Base-by-base conservation (phyloP, 2,113 vertebrate genomes). In the Stegastes partitus region DNA sequence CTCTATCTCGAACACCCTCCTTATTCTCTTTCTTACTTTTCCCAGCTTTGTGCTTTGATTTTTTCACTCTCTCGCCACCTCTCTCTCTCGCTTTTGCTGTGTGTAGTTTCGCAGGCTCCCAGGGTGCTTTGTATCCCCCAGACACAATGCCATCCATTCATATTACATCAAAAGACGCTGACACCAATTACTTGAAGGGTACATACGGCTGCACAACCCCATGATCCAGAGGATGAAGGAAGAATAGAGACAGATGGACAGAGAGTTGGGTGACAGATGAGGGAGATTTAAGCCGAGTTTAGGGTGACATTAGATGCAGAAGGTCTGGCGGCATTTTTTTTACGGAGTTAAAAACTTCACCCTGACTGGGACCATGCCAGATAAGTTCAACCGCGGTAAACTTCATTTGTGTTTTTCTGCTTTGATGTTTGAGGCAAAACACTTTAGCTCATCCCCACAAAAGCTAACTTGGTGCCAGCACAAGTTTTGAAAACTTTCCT, bases 141-240 rank as follows among this genome's bases (percentile, higher is more conserved):
- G 84, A 87, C 77, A 89, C 83, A 89, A 89, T 87, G 71, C 78
- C 77, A 76, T 80, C 79, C 79, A 91, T 93, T 90, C 89, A 91
- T 89, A 87, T 89, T 87, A 89, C 88, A 90, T 91, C 87, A 89
- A 92, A 88, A 57, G 79, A 84, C 77, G 50, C 71, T 83, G 90
- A 87, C 83, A 71, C 82, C 77, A 84, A 83, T 89, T 89, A 89
- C 79, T 55, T 85, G 80, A 82, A 83, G 89, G 73, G 70, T 82
- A 69, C 89, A 87, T 79, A 67, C 76, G 73, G 74, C 83, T 68
- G 72, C 83, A 63, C 74, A 85, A 68, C 83, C 73, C 77, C 76
- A 42, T 64, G 74, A 86, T 80, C 65, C 71, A 59, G 42, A 75
- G 68, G 59, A 87, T 71, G 86, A 83, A 87, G 50, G 19, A n/a